phyloP scores from a whole-genome alignment of 2,797 vertebrate species.

The Pseudomugil gertrudae region DNA sequence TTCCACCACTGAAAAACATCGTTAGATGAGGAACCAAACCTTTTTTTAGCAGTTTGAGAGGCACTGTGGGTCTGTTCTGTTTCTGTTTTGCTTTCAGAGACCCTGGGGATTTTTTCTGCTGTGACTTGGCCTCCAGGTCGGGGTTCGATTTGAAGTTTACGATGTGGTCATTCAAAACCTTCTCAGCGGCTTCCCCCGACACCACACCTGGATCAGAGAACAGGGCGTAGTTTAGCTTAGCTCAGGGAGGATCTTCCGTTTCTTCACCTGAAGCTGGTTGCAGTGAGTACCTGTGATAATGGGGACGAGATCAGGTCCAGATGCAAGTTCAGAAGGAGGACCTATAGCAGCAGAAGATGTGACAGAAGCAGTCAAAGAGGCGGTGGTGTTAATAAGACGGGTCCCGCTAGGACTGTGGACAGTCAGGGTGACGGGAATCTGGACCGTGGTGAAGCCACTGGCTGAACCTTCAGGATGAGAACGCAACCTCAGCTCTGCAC shows the following conservation, averaged over 20 bases:
- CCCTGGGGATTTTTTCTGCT: neutral
- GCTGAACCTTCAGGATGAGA: slow-evolving; percentile 55
- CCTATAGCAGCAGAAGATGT: neutral
- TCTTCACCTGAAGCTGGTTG: neutral
- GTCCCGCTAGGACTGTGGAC: slow-evolving; percentile 9
- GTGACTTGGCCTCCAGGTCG: neutral
- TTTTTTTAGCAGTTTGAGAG: slow-evolving; percentile 28
- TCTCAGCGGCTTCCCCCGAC: slow-evolving; percentile 66
- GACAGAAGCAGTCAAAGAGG: neutral
- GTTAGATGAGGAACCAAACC: slow-evolving; percentile 23
- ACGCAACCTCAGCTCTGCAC: slow-evolving; percentile 37
- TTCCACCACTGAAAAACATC: neutral
- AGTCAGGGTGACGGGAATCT: slow-evolving; percentile 25
- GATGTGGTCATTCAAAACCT: slow-evolving; percentile 54
- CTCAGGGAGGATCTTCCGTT: neutral
- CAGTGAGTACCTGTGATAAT: slow-evolving; percentile 66
- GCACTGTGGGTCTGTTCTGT: neutral
- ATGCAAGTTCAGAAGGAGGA: neutral
- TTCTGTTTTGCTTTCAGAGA: neutral
- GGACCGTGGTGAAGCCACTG: slow-evolving; percentile 60
- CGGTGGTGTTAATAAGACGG: neutral
- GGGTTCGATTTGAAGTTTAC: slow-evolving; percentile 7
- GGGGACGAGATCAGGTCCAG: slow-evolving; percentile 23
- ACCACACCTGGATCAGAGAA: slow-evolving; percentile 55
- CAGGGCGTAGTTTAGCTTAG: neutral